Base-by-base conservation (phyloP, 2,113 vertebrate species). In the Podarcis muralis region DNA sequence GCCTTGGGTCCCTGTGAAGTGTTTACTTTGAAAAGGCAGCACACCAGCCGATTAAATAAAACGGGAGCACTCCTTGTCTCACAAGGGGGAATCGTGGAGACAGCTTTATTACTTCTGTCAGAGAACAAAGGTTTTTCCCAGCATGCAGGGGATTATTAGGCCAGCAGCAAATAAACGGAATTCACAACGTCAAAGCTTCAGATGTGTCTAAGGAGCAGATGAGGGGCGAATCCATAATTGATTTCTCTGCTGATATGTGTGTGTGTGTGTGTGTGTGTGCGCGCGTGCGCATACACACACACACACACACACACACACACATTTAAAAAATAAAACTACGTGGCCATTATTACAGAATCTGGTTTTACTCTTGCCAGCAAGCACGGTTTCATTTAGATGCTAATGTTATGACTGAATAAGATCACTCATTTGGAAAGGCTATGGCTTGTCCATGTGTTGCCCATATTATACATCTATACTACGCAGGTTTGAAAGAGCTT, bases 101-200 rank as follows among this genome's bases (percentile, higher is more conserved):
- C 90, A 95, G 96, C 96, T 96, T 97, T 97, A 97, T 97, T 97
- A 96, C 97, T 96, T 97, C 96, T 97, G 96, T 97, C 97, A 96
- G 91, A 97, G 95, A 97, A 97, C 96, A 97, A 97, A 97, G 96
- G 94, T 94, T 96, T 96, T 96, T 93, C 96, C 90, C 96, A 97
- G 96, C 95, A 95, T 96, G 96, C 78, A 89, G 90, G 93, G 94
- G 95, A 96, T 97, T 97, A 97, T 96, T 96, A 96, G 95, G 94
- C 95, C 94, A 95, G 96, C 92, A 97, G 96, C 95, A 97, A 96
- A 97, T 95, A 97, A 96, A 97, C 0, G 77, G 93, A 94, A 96
- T 95, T 92, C 6, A 0, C 90, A 80, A 91, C 59, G 13, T 96
- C 95, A 96, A 94, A 93, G 92, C 94, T 96, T 96, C 96, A 95